phyloP scores from a whole-genome alignment of 2,888 invertebrate species.

The Parnassius smintheus region DNA sequence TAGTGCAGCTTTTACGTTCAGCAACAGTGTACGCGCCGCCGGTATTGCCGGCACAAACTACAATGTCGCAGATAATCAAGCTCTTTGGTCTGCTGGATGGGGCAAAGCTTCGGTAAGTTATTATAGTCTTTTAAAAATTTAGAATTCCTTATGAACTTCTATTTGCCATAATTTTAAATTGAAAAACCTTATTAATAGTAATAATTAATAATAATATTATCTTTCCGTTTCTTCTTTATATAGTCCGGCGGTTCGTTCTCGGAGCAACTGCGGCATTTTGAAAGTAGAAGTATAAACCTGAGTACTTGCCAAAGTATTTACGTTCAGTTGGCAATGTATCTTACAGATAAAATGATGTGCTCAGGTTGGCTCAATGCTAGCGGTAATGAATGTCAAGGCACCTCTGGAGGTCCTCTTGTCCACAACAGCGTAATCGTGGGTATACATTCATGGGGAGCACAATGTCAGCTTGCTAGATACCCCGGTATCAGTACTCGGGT shows the following conservation, averaged over 20 bases:
- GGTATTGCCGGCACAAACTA: slow-evolving; percentile 51
- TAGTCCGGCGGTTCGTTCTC: slow-evolving; percentile 33
- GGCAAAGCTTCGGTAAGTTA: slow-evolving; percentile 45
- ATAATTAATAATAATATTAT: neutral
- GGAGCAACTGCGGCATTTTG: slow-evolving; percentile 44
- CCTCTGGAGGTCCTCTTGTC: slow-evolving; percentile 58
- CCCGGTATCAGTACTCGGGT: slow-evolving; percentile 36
- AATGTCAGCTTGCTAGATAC: slow-evolving; percentile 38
- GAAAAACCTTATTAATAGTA: neutral
- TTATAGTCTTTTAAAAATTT: too few species aligned
- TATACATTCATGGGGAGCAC: slow-evolving; percentile 46
- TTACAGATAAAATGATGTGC: slow-evolving; percentile 57
- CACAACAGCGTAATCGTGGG: slow-evolving; percentile 45
- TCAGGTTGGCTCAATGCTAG: slow-evolving; percentile 58
- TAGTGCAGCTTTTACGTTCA: slow-evolving; percentile 32
- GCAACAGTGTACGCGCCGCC: slow-evolving; percentile 36
- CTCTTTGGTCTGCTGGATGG: slow-evolving; percentile 57
- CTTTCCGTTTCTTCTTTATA: neutral
- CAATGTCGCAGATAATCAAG: slow-evolving; percentile 44
- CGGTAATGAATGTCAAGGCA: slow-evolving; percentile 59
- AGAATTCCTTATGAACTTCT: too few species aligned
- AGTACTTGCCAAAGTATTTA: slow-evolving; percentile 41
- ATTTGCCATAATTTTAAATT: too few species aligned
- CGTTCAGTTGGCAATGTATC: slow-evolving; percentile 24
- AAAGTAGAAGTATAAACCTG: slow-evolving; percentile 46